Base-by-base conservation (phyloP, 2,797 vertebrate species). In the Paratrypauchen microcephalus region DNA sequence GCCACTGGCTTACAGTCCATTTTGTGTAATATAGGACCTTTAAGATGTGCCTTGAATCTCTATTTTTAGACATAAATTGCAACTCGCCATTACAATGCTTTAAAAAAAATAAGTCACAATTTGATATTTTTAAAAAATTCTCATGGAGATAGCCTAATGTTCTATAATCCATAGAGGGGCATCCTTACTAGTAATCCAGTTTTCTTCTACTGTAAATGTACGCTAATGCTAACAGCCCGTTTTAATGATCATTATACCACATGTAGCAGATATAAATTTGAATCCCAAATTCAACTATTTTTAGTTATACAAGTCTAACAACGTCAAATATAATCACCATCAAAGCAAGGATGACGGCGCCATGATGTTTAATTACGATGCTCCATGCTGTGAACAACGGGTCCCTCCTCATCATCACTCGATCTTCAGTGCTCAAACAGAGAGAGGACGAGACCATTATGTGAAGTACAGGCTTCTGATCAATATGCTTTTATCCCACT, bases 401-500 rank as follows among this genome's bases (percentile, higher is more conserved):
- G 73, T 66, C 64, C 74, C 66, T 77, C 75, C 80, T 68, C 74
- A 78, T 79, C 85, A 86, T 78, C 85, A 71, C 80, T 88, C 82
- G 69, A 71, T 88, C 78, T 69, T 70, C 41, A 5, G 0, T 26
- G n/a, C 79, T 79, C 72, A 67, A 58, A 67, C 60, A 69, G 79
- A 84, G 79, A 80, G 71, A 66, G 82, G 82, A 78, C 78, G 73
- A 76, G 74, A 81, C 78, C 82, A 88, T 87, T 88, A 76, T 75
- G 58, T 68, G 24, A 68, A 85, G 82, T 76, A 84, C 70, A 74
- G 68, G 63, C 58, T 72, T 72, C 81, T 86, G 83, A 92, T 92
- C 91, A 89, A 91, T 92, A 90, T 88, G 77, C 74, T 70, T 70
- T 88, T 84, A 83, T 90, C 87, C 52, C 83, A 72, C 79, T 74